A percentile compares a stretch with the other conserved stretches of the same genome.
Conservation (phyloP, 2,888 invertebrate species). For the Stenotaenia linearis region DNA sequence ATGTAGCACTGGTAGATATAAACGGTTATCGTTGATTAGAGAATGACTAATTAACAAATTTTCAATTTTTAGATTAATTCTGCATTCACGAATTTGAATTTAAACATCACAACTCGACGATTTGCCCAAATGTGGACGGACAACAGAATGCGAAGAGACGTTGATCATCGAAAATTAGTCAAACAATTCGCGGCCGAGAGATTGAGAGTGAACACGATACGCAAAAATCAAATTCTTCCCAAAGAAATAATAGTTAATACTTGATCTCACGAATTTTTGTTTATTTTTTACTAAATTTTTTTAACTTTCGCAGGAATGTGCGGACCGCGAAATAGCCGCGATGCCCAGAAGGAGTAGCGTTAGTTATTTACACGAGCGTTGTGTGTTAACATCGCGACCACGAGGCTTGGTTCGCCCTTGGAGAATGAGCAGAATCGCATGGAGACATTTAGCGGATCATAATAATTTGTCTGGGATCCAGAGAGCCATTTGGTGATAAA, state of each 20-base stretch:
- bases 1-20: no score
- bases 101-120: background rate
- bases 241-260: conserved; percentile 58
- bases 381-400: conserved; percentile 81
- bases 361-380: conserved; percentile 65
- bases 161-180: conserved; percentile 69
- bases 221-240: conserved; percentile 81
- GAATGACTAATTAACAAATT: no score
- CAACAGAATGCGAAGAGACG: conserved; percentile 79
- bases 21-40: no score
- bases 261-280: no score
- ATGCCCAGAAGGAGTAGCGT: conserved; percentile 69
- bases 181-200: conserved; percentile 69
- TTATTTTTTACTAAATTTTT: no score
- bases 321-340: conserved; percentile 66
- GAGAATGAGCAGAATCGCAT: conserved; percentile 84
- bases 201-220: conserved; percentile 71
- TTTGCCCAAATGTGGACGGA: conserved; percentile 57
- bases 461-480: conserved; percentile 87
- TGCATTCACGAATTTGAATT: no score
- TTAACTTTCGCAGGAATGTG: no score
- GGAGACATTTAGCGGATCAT: conserved; percentile 85
- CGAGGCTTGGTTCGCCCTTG: conserved; percentile 73
- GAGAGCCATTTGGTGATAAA: conserved; percentile 82
- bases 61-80: no score